phyloP scores from a whole-genome alignment of 2,797 vertebrate genomes.

The Carduelis carduelis region DNA sequence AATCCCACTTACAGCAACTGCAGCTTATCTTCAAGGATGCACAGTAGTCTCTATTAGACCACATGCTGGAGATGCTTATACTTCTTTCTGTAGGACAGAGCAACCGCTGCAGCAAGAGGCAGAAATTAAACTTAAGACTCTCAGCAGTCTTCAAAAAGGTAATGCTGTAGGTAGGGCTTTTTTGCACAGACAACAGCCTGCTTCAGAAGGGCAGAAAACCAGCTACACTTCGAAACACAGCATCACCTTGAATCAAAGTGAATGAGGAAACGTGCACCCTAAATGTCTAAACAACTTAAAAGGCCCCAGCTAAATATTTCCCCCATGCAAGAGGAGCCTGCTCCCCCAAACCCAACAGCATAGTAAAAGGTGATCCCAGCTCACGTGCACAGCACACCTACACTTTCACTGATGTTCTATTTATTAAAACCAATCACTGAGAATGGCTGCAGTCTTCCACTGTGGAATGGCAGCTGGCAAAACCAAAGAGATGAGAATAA shows the following conservation, averaged over 20 bases:
- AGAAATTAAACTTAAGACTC: background rate
- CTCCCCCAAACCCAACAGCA: background rate
- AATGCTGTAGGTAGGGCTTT: background rate
- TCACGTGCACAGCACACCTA: rapidly evolving
- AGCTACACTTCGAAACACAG: background rate
- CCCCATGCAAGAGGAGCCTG: background rate
- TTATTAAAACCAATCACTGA: background rate
- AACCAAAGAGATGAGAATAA: background rate
- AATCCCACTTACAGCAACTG: background rate
- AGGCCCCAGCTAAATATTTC: background rate
- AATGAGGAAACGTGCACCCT: background rate
- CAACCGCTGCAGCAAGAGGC: background rate
- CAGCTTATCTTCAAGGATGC: background rate
- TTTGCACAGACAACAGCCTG: background rate
- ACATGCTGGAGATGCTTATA: background rate
- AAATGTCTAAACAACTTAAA: background rate
- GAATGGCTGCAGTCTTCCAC: background rate
- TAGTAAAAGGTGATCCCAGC: background rate
- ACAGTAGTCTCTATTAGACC: background rate
- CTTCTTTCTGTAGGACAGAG: background rate
- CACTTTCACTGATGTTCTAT: background rate
- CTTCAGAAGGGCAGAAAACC: background rate
- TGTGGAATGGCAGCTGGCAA: background rate
- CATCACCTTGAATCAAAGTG: background rate
- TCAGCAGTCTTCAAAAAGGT: background rate